Base-by-base conservation (phyloP, 2,113 vertebrate species). In the Cephalophus harveyi region DNA sequence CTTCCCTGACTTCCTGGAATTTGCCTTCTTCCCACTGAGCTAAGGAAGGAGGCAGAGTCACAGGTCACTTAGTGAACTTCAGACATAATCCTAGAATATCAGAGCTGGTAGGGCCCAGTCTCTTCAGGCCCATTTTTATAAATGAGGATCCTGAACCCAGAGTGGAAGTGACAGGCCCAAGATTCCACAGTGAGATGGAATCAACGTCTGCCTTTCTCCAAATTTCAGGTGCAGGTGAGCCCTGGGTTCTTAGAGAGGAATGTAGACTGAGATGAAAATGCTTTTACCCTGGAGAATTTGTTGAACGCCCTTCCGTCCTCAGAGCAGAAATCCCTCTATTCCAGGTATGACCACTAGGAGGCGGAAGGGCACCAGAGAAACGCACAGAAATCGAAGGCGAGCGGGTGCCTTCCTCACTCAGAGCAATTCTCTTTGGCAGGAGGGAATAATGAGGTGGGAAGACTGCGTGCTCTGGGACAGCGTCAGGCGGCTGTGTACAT, bases 261-360 rank as follows among this genome's bases (percentile, higher is more conserved):
- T 36, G 54, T 30, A 40, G 54, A 43, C 33, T 36, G 79, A 67
- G 30, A 36, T 43, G 59, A 91, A 55, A 76, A 85, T 55, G 21
- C 55, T 40, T 71, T 71, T 21, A 23, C 23, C 48, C 40, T 94
- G 76, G 50, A 62, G 33, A 57, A 25, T 55, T 76, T 40, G 81
- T 27, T 48, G 3, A 19, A 59, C 6, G 6, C 8, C 33, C 46
- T 30, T 50, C 10, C 7, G 57, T 36, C 46, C 48, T 76, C 62
- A 6, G 28, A 85, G 25, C 40, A 16, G 84, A 96, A 95, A 90
- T 78, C 9, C 17, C 64, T 40, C n/a, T 50, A 67, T 95, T 89
- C 87, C 46, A 81, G 1, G 0, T 52, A 6, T 85, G n/a, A 62
- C 96, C 98, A 93, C 93, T 23, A 97, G 95, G 97, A 84, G 97